Conservation (phyloP, 1,140 invertebrate genomes). For the Calephelis nemesis region DNA sequence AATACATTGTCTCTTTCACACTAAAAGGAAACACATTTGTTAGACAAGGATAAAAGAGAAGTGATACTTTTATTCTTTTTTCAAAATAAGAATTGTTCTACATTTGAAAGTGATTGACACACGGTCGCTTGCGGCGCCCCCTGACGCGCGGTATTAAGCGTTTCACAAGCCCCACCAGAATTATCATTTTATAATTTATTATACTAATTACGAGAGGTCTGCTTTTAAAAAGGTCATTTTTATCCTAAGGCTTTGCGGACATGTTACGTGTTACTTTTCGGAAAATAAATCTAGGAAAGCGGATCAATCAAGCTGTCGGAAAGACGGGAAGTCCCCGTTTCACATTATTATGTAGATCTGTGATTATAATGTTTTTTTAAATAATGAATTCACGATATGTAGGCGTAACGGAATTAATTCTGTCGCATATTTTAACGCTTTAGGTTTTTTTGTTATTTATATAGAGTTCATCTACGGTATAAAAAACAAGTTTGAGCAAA, state of each 20-base stretch:
- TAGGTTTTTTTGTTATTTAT: no score
- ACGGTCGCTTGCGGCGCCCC: constrained; percentile 70
- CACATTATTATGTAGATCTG: constrained; percentile 73
- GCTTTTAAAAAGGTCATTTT: constrained; percentile 70
- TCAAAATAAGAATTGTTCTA: constrained; percentile 77
- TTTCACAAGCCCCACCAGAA: constrained; percentile 71
- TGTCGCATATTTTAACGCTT: no score
- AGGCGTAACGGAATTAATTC: constrained; percentile 32
- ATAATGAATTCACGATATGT: constrained; percentile 58
- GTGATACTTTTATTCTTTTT: constrained; percentile 74
- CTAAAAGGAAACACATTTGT: constrained; percentile 28
- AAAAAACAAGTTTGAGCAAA: no score
- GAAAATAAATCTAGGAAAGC: constrained; percentile 73
- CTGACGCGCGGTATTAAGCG: constrained; percentile 65
- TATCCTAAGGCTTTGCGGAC: constrained; percentile 62
- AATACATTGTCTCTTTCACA: constrained; percentile 47
- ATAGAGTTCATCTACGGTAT: no score
- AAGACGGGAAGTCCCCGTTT: constrained; percentile 67
- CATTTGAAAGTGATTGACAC: constrained; percentile 76
- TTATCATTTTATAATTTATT: constrained; percentile 79
- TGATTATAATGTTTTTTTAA: constrained; percentile 68
- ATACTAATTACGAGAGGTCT: constrained; percentile 74
- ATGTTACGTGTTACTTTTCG: constrained; percentile 69
- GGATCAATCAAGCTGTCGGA: constrained; percentile 76
- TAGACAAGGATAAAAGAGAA: constrained; percentile 56